Evolutionary conservation across 2,113 vertebrate genomes (phyloP), one percentile per base, ranked within the genome.

Genomic region (Numenius arquata): DNA sequence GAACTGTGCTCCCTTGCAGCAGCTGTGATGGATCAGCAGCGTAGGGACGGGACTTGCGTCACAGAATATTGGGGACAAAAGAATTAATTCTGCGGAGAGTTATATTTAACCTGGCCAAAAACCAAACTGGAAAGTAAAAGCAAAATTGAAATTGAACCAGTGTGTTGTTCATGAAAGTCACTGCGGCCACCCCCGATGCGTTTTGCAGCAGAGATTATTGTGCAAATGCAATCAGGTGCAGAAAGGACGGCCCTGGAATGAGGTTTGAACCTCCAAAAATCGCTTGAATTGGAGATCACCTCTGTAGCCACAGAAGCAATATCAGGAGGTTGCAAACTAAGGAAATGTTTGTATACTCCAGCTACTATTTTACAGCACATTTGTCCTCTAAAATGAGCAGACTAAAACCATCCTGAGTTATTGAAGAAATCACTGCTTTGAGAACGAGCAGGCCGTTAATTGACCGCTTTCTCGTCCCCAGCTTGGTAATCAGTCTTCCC

Each of bases 321-420:
- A 26, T 25, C 2, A 1, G 79, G 62, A 61, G 38, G 20, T 59
- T 41, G 75, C 34, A 18, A 56, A 18, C 58, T n/a, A 15, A 41
- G 40, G 82, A 17, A 41, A 2, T 2, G 36, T 48, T 48, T 45
- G 50, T 50, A 3, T n/a, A 5, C 58, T 40, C 38, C 81, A 65
- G n/a, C 26, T 71, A 38, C 65, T 84, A 11, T 29, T 79, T 85
- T 75, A 19, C 79, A 74, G 58, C 36, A 48, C 3, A 2, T 62
- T 90, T 77, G 87, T 92, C 89, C 92, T 74, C 83, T 21, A 2
- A 65, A 94, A 81, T 1, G 43, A 76, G 87, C 89, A 81, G 79
- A 29, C 45, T 50, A 10, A 86, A 12, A 3, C 38, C 80, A 40
- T 13, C 32, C 83, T 1, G 66, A 15, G 91, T 4, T 72, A n/a